Base-by-base conservation (phyloP, 2,797 vertebrate genomes). In the Anguilla megastoma region DNA sequence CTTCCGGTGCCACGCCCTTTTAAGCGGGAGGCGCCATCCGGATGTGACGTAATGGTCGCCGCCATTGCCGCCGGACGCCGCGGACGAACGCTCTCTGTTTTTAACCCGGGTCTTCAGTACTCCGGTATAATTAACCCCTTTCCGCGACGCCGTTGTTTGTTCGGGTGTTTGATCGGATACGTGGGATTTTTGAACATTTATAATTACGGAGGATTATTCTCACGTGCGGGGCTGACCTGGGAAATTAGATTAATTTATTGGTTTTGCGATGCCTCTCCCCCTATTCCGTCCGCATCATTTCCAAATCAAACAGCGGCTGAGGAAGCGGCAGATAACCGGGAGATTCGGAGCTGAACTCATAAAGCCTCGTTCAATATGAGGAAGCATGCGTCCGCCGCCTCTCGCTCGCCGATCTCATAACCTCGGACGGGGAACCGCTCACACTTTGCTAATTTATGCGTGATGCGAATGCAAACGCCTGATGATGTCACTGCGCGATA, bases 1-100 rank as follows among this genome's bases (percentile, higher is more conserved):
- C 94, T 96, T 97, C 92, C 92, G 95, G 96, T 96, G 92, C 95
- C 93, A 92, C 92, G 94, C 90, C 94, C 92, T 94, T 94, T 96
- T 96, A 95, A 94, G 93, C 90, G 93, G 89, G 93, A 90, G 93
- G 95, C 92, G 89, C 79, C n/a, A 94, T 93, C 94, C 93, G 87
- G 80, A 93, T 91, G 94, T 95, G 95, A 96, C 94, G 95, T 93
- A 93, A 93, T 86, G 92, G 95, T 95, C 91, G 36, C 41, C 41
- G 41, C 41, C 41, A 41, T 41, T 45, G 41, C 41, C 41, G 3
- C 41, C 3, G 41, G 41, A 45, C 41, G 41, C 41, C 41, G 41
- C 4, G 41, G 3, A 41, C 41, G 2, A 3, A 3, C 41, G 41
- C 41, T 93, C 92, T 92, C 94, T 90, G 93, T n/a, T 30, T 9